Evolutionary conservation across 2,888 invertebrate species (phyloP), one percentile per base, ranked within the genome.

Genomic region (Linnaemya tessellans): DNA sequence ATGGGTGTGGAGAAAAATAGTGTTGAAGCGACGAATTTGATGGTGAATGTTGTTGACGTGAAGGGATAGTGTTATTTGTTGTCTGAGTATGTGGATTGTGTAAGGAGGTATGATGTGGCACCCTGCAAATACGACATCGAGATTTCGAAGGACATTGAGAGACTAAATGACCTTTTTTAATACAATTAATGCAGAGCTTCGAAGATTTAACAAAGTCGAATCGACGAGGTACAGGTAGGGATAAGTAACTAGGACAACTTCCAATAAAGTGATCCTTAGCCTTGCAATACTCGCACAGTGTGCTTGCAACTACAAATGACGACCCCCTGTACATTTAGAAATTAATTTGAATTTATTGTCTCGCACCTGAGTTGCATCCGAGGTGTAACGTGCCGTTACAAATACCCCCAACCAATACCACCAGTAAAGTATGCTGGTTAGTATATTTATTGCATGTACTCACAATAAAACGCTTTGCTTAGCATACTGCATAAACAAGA

Each of bases 181-280:
- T 30, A 56, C 77, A 77, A 77, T 77, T 77, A 2, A 68, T 68
- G 10, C 78, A 67, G 0, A 78, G 35, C 1, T 1, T 22, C 15
- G n/a, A 5, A 1, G 20, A 1, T 10, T 74, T 74, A 0, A 74
- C 38, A 62, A 62, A 62, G 3, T 74, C 73, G 10, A 73, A 38
- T 1, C 60, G 49, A 51, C 54, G 60, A 41, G 62, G 0, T 8
- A 68, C 51, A 41, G 62, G 0, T 8, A 68, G 13, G 7, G 35
- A 30, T 9, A 77, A 62, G 25, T 71, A 70, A 3, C 22, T 11
- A n/a, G 60, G 0, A 51, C 46, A 68, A 22, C 3, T 25, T 43
- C 56, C 49, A 18, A 41, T 74, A 15, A 51, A 74, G 41, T 74
- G n/a, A 11, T 64, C 51, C 1, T 74, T 74, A 25, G 9, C 10